These are phyloP conservation scores for Hypotaenidia okinawae DNA, from an alignment of 2,797 vertebrate genomes.

Conservation along the genomic window DNA sequence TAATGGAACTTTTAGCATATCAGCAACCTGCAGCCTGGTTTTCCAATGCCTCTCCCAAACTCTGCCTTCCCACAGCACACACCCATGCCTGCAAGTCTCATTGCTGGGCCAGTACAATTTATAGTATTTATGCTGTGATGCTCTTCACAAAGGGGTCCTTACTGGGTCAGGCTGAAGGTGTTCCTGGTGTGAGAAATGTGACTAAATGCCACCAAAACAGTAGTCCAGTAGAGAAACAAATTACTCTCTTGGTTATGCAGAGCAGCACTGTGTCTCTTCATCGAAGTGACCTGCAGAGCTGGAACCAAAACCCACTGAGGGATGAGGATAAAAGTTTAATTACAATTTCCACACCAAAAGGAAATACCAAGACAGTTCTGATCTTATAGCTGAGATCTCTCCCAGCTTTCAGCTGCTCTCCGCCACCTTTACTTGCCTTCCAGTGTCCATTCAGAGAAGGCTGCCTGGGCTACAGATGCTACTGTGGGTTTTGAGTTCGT, in stretches of 20 bases:
- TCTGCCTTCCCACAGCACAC: neutral
- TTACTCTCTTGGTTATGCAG: neutral
- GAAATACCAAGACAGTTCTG: neutral
- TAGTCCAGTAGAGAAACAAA: neutral
- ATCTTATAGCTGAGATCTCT: neutral
- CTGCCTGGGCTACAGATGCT: neutral
- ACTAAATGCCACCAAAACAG: neutral
- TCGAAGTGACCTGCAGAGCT: neutral
- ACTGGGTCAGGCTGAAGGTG: neutral
- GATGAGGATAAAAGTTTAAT: neutral
- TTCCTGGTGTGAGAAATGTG: neutral
- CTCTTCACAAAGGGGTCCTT: rapidly evolving
- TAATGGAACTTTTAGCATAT: neutral
- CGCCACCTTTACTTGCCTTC: neutral
- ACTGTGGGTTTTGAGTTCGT: neutral
- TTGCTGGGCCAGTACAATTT: neutral
- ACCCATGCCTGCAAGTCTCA: neutral
- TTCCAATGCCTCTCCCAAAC: neutral
- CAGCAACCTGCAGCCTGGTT: neutral
- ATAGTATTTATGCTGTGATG: neutral
- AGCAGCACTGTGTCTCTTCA: neutral
- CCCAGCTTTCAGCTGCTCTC: neutral
- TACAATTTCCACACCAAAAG: neutral
- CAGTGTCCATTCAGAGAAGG: neutral
- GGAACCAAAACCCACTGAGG: neutral